Base-by-base conservation (phyloP, 2,113 vertebrate genomes). In the Halcyon senegalensis region DNA sequence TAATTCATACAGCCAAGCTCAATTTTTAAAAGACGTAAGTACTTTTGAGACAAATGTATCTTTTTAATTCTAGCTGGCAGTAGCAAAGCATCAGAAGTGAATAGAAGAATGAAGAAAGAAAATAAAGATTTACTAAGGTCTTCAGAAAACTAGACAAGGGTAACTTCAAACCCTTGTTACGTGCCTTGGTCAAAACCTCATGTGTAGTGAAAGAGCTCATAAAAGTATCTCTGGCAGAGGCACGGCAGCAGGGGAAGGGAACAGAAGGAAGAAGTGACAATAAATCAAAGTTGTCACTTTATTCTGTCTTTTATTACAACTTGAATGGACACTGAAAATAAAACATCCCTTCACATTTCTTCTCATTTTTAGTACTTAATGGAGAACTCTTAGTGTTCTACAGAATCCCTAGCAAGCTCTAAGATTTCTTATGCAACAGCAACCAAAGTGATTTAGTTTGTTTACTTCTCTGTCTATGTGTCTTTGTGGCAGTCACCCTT, bases 211-310 rank as follows among this genome's bases (percentile, higher is more conserved):
- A 87, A 82, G 15, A 83, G 39, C 5, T 19, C 58, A 75, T 13
- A 75, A n/a, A 81, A 50, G 11, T 9, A 9, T 50, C n/a, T 48
- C 56, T 18, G 43, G 23, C 1, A 50, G 31, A 69, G 9, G 8
- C 11, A 46, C 8, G 2, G 9, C 8, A 33, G 10, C 0, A 0
- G 14, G 1, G 6, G 5, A 5, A 68, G 4, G 5, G 4, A 51
- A 51, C 13, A 51, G 50, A 51, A 5, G 27, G 23, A 83, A 77
- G 37, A 63, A 53, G 6, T 30, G 13, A 53, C 30, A 80, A 33
- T 35, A 16, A 58, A 78, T 62, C 20, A n/a, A n/a, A 62, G 9
- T 5, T 28, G 16, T 21, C 0, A 41, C 60, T 87, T 93, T 74
- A 20, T 51, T 88, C 18, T 77, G 16, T 0, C 20, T 82, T 73